Conservation (phyloP, 37 sponge, comb jelly and placozoan genomes). For the Aplysina aerophoba region DNA sequence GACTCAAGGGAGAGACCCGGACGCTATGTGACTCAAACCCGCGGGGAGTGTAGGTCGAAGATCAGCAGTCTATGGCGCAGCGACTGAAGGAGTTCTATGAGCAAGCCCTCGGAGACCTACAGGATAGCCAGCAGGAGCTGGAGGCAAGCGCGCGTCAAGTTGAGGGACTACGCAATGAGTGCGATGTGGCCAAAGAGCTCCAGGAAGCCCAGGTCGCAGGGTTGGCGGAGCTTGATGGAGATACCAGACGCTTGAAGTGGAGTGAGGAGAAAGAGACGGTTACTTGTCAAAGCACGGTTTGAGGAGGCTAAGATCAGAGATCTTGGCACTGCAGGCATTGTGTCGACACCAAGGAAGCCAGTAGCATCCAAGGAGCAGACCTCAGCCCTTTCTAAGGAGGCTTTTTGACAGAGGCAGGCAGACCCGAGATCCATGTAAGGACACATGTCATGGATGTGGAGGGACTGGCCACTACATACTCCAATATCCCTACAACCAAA, state of each 20-base stretch:
- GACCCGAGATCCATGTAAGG: not conserved
- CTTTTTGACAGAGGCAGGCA: too few species aligned
- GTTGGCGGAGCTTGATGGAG: slow-evolving; percentile 19
- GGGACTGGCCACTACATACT: not conserved
- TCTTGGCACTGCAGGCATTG: not conserved
- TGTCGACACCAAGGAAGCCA: too few species aligned
- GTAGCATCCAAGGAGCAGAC: too few species aligned
- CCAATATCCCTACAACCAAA: not conserved
- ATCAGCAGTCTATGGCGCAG: not conserved
- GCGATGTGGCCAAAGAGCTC: not conserved
- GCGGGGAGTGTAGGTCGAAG: not conserved
- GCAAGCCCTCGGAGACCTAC: not conserved
- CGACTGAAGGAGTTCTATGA: slow-evolving; percentile 26
- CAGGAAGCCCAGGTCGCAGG: not conserved
- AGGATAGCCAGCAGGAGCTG: not conserved
- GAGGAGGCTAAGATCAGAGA: slow-evolving; percentile 32
- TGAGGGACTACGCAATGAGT: not conserved
- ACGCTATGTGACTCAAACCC: not conserved
- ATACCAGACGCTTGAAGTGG: not conserved
- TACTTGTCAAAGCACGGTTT: slow-evolving; percentile 34
- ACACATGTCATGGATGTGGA: not conserved
- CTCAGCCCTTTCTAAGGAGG: too few species aligned
- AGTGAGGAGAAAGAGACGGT: slow-evolving; percentile 28
- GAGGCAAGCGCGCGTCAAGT: not conserved
- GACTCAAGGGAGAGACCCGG: slow-evolving; percentile 24